Conservation (phyloP, 2,113 vertebrate genomes). For the Brevimyrus niger region DNA sequence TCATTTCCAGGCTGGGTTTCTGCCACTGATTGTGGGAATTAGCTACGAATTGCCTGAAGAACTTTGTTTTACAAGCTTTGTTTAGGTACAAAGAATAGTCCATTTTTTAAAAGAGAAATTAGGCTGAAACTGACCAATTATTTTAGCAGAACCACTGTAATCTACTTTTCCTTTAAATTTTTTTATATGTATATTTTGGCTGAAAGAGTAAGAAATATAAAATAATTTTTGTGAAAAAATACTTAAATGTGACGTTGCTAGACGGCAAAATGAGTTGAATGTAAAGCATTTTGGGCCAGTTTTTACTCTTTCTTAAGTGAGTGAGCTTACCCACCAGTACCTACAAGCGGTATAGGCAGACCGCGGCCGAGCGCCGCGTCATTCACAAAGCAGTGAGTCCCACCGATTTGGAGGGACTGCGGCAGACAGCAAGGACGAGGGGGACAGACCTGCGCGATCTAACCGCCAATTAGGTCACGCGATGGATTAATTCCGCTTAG, state of each 20-base stretch:
- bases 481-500: conserved; percentile 8
- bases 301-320: not conserved
- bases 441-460: not conserved
- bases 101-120: not conserved
- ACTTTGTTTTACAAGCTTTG: not conserved
- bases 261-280: not conserved
- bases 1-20: not conserved
- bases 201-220: not conserved
- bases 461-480: not conserved
- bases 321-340: not conserved
- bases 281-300: not conserved
- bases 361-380: not conserved
- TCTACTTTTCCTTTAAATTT: not conserved
- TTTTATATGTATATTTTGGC: not conserved
- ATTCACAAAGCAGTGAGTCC: not conserved
- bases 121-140: not conserved
- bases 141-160: not conserved
- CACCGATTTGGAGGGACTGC: not conserved
- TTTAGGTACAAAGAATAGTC: not conserved
- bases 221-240: not conserved
- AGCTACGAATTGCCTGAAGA: not conserved
- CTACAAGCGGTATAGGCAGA: not conserved
- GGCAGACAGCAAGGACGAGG: not conserved
- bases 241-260: not conserved
- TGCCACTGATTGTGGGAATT: not conserved